Evolutionary conservation across 2,888 invertebrate genomes (phyloP).

Genomic region (Melanchra persicariae): DNA sequence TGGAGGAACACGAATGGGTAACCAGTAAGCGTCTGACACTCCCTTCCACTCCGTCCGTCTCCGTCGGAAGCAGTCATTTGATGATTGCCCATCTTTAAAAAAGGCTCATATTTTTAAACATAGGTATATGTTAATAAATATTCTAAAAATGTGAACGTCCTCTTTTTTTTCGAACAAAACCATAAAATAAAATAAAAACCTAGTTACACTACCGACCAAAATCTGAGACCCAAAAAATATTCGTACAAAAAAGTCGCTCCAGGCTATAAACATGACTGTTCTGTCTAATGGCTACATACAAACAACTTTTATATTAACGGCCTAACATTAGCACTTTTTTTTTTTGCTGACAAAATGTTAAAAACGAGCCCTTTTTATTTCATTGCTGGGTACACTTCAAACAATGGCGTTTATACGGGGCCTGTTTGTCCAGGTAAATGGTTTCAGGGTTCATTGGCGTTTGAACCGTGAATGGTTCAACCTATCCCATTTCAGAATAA

Average conservation of each 20-base stretch:
- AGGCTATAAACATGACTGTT: slow-evolving; percentile 57
- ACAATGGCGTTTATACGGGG: slow-evolving; percentile 37
- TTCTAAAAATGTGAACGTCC: neutral
- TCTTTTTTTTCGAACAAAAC: neutral
- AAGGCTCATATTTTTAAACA: no score
- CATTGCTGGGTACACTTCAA: slow-evolving; percentile 48
- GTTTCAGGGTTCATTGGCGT: slow-evolving; percentile 26
- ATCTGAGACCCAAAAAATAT: slow-evolving; percentile 19
- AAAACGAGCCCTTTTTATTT: slow-evolving; percentile 56
- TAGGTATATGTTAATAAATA: no score
- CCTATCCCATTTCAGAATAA: neutral
- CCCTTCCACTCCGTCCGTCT: no score
- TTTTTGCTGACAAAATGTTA: slow-evolving; percentile 63
- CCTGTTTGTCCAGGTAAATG: slow-evolving; percentile 45
- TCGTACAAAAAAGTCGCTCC: slow-evolving; percentile 24
- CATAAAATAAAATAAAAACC: neutral
- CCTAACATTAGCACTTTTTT: slow-evolving; percentile 59
- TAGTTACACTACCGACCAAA: slow-evolving; percentile 5
- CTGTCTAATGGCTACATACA: slow-evolving; percentile 55
- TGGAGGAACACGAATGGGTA: no score
- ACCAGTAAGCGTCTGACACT: no score
- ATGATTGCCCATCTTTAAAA: no score
- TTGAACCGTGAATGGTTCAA: slow-evolving; percentile 16
- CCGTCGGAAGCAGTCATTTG: no score
- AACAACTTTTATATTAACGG: slow-evolving; percentile 62